These are phyloP conservation scores for Girardinichthys multiradiatus DNA, from an alignment of 2,113 vertebrate genomes.

Conservation along the genomic window DNA sequence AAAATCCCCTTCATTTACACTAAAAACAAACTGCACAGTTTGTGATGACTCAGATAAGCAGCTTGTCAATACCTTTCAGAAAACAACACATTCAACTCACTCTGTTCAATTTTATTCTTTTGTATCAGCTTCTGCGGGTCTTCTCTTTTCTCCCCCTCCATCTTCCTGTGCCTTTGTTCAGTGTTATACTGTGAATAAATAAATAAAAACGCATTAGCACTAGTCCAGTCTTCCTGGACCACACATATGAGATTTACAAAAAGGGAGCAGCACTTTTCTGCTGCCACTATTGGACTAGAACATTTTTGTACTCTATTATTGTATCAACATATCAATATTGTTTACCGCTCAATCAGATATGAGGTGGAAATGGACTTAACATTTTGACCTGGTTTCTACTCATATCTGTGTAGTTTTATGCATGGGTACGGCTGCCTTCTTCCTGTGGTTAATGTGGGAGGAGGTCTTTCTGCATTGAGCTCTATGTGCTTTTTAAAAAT, in stretches of 20 bases:
- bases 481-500: background rate
- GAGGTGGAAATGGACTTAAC: slow-evolving; percentile 1
- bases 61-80: slow-evolving; percentile 18
- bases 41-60: slow-evolving; percentile 50
- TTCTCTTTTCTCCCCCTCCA: slow-evolving; percentile 84
- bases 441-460: slow-evolving; percentile 24
- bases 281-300: background rate
- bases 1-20: slow-evolving; percentile 57
- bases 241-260: background rate
- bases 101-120: slow-evolving; percentile 89
- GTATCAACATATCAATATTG: background rate
- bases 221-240: background rate
- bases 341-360: background rate
- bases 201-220: background rate
- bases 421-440: slow-evolving; percentile 4
- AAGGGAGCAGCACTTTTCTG: slow-evolving; percentile 2
- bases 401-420: slow-evolving; percentile 12
- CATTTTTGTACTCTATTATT: background rate
- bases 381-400: slow-evolving; percentile 11
- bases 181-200: slow-evolving; percentile 77
- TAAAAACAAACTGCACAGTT: slow-evolving; percentile 17
- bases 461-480: slow-evolving; percentile 1
- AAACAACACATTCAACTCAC: slow-evolving; percentile 75
- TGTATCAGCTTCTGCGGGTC: slow-evolving; percentile 86
- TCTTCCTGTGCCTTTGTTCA: slow-evolving; percentile 77